Evolutionary conservation across 1,140 invertebrate genomes (phyloP).

Genomic region (Chrysomallon squamiferum): DNA sequence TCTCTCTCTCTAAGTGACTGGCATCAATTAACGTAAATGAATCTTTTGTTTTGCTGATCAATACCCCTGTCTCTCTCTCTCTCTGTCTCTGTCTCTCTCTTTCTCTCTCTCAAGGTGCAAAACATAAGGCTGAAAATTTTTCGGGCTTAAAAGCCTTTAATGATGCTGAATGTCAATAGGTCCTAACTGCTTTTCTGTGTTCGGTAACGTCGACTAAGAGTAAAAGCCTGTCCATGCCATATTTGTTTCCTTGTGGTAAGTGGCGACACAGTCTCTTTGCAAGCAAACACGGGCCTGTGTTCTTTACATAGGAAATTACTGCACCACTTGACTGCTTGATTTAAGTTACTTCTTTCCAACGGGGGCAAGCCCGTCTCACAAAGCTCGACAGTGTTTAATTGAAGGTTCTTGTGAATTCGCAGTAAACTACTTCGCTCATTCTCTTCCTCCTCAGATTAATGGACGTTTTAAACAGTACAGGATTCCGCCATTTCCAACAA

Average conservation of each 20-base stretch:
- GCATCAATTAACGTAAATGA: slow-evolving; percentile 6
- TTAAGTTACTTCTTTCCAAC: slow-evolving; percentile 2
- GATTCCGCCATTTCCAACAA: slow-evolving; percentile 13
- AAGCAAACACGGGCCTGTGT: not conserved
- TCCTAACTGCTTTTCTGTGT: slow-evolving; percentile 17
- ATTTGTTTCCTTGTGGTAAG: slow-evolving; percentile 1
- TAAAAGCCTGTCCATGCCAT: slow-evolving; percentile 11
- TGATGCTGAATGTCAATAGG: slow-evolving; percentile 13
- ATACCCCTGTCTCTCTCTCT: not conserved
- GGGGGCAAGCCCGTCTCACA: not conserved
- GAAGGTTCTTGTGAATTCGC: not conserved
- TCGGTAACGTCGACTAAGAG: slow-evolving; percentile 12
- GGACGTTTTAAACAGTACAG: not conserved
- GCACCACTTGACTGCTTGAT: slow-evolving; percentile 3
- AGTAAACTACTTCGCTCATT: not conserved
- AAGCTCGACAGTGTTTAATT: slow-evolving; percentile 8
- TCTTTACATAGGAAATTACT: slow-evolving; percentile 14
- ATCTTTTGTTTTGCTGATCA: not conserved
- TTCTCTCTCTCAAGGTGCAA: slow-evolving; percentile 1
- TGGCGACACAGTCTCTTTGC: slow-evolving; percentile 5
- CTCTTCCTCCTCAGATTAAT: slow-evolving; percentile 7
- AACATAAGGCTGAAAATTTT: slow-evolving; percentile 6
- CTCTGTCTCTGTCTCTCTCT: not conserved
- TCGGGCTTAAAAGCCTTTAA: slow-evolving; percentile 18
- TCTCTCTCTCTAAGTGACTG: not conserved